phyloP scores from a whole-genome alignment of 2,797 vertebrate genomes.

The Gila robusta region DNA sequence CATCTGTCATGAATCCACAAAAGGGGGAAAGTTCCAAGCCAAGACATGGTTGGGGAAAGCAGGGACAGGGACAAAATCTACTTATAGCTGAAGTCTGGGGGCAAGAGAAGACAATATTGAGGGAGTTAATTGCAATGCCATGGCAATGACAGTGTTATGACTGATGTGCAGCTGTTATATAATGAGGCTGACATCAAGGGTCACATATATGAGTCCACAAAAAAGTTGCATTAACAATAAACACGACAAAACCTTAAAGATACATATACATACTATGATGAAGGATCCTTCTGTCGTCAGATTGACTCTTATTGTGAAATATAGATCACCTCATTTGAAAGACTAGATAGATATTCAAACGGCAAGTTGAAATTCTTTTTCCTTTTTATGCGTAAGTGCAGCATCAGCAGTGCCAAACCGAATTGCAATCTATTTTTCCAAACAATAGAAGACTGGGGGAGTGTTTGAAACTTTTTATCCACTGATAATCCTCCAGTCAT shows the following conservation, averaged over 20 bases:
- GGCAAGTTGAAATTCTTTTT: background rate
- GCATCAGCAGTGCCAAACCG: background rate
- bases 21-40: constrained; percentile 81
- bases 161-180: constrained; percentile 60
- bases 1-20: constrained; percentile 94
- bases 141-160: constrained; percentile 66
- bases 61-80: constrained; percentile 65
- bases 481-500: background rate
- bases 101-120: constrained; percentile 60
- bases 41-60: constrained; percentile 30
- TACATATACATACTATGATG: background rate
- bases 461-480: background rate
- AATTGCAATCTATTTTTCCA: background rate
- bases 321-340: background rate
- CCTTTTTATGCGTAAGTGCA: too few relatives aligned
- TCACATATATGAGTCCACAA: background rate
- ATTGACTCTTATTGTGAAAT: background rate
- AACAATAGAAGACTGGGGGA: background rate
- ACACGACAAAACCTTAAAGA: constrained; percentile 8
- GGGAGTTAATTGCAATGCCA: constrained; percentile 68
- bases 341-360: background rate
- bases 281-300: background rate
- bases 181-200: constrained; percentile 56
- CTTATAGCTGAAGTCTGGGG: constrained; percentile 62
- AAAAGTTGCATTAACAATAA: constrained; percentile 10